Evolutionary conservation across 2,113 vertebrate genomes (phyloP), one percentile per base, ranked within the genome.

Genomic region (Pogonocichla stellata): DNA sequence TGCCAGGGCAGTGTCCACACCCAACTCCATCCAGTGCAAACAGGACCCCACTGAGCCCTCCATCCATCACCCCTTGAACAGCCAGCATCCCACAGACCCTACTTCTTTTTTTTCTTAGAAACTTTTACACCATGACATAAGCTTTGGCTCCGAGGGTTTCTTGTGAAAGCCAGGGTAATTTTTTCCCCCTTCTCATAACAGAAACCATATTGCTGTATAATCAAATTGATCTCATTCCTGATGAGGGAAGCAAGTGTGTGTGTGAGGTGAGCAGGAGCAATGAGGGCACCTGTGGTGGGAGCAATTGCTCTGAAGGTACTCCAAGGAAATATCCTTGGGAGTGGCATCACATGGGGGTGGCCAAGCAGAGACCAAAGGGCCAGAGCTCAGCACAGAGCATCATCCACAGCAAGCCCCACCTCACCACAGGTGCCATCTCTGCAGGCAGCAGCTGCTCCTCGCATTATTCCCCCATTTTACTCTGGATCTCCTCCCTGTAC

Each of bases 201-300:
- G 60, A 92, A 92, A 85, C 73, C 87, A 94, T 86, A 97, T 57
- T 95, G 72, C 73, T 66, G 28, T 67, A 73, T 93, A 90, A 95
- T 90, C 75, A 54, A 86, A 94, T 94, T 84, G 86, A 88, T 86
- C 81, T 78, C 60, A 24, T 54, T 92, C 82, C 79, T 58, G 80
- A 69, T 33, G 57, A 83, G 38, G 58, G 57, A 79, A 91, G 65
- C 6, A 24, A 66, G 66, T 2, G 14, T 58, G 66, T 58, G 51
- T 54, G 71, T 50, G 85, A 79, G 60, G 56, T 88, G 72, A 78
- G 15, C 70, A 67, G 86, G 36, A 92, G 65, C 38, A 26, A 31
- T 3, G 48, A 66, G 56, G 65, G 51, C 36, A 42, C 0, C 5
- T 34, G 56, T 22, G 62, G 15, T 45, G 31, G 48, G 10, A 74